Evolutionary conservation across 2,113 vertebrate species (phyloP).

Genomic region (Chrysemys picta): DNA sequence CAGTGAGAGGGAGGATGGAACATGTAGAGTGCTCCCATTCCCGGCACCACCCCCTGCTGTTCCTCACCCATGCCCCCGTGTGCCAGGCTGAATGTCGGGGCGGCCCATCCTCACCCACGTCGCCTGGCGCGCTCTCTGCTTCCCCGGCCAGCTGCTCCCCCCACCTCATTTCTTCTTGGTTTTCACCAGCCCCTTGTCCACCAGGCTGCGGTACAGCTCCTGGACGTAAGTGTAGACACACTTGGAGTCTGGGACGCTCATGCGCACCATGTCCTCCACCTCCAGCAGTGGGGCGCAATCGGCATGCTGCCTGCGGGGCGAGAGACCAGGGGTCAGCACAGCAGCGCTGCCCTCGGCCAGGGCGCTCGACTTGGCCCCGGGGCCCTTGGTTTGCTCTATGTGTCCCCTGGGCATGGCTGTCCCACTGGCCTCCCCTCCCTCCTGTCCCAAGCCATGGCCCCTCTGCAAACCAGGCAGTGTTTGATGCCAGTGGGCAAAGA

Average conservation of each 20-base stretch:
- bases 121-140: not conserved
- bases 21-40: not conserved
- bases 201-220: conserved; percentile 84
- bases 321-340: not conserved
- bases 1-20: not conserved
- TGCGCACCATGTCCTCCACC: conserved; percentile 81
- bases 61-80: not conserved
- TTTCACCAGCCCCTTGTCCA: conserved; percentile 82
- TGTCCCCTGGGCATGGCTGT: not conserved
- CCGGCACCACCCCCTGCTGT: not conserved
- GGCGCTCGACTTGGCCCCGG: not conserved
- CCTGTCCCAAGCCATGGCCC: not conserved
- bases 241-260: conserved; percentile 80
- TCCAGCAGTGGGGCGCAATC: conserved; percentile 83
- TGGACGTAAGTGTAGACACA: conserved; percentile 84
- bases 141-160: not conserved
- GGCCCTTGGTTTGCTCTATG: not conserved
- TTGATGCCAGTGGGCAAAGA: not conserved
- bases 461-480: not conserved
- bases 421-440: not conserved
- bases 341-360: not conserved
- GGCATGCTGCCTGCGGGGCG: conserved; percentile 64
- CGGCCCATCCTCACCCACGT: not conserved
- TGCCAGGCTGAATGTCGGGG: not conserved
- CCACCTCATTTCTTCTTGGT: conserved; percentile 78